Evolutionary conservation across 2,888 invertebrate genomes (phyloP).

Genomic region (Dasypolia templi): DNA sequence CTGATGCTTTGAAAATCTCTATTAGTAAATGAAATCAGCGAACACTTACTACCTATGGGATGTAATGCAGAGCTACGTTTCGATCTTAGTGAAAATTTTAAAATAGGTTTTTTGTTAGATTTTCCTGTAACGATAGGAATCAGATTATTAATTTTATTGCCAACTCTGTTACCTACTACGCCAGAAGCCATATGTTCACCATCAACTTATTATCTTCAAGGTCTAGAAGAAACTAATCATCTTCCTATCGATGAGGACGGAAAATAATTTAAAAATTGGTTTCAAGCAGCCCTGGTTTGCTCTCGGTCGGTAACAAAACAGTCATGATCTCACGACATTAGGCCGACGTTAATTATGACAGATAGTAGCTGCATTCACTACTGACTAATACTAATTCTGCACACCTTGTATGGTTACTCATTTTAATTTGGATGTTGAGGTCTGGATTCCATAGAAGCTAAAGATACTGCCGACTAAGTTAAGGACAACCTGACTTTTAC

Average conservation of each 20-base stretch:
- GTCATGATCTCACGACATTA: slow-evolving; percentile 66
- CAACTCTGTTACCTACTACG: too few relatives aligned
- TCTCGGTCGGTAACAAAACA: slow-evolving; percentile 58
- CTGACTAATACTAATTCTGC: slow-evolving; percentile 61
- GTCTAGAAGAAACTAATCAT: neutral
- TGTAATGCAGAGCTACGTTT: neutral
- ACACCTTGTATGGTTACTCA: slow-evolving; percentile 37
- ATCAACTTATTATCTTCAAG: neutral
- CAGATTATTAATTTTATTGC: too few relatives aligned
- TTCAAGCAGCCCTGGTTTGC: slow-evolving; percentile 43
- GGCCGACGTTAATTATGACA: slow-evolving; percentile 72
- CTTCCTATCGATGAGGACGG: neutral
- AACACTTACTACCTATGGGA: neutral
- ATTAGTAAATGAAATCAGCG: neutral
- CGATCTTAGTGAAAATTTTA: too few relatives aligned
- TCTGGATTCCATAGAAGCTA: neutral
- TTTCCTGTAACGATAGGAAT: neutral
- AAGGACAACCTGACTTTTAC: neutral
- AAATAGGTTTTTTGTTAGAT: neutral
- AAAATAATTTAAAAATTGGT: neutral
- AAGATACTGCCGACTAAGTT: neutral
- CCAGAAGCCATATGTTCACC: neutral
- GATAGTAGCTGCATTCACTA: slow-evolving; percentile 66
- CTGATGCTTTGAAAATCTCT: neutral
- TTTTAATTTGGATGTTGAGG: slow-evolving; percentile 16